Percentiles rank a stretch among this genome's conserved stretches.
phyloP scores from a whole-genome alignment of 1,140 invertebrate species.

The Aphis gossypii region DNA sequence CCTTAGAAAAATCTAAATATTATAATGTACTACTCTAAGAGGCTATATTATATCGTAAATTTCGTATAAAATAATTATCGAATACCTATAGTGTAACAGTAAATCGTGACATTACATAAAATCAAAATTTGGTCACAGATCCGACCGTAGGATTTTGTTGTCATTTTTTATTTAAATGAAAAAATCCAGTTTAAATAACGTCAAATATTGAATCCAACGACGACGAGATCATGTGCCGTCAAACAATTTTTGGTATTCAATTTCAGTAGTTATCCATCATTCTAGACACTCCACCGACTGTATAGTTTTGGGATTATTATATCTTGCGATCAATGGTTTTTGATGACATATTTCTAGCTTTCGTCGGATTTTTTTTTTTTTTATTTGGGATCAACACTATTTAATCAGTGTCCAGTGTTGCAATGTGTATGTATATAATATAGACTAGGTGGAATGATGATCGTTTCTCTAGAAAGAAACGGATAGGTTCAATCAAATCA shows the following conservation, averaged over 20 bases:
- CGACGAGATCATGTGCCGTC: background rate
- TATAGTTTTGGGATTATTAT: background rate
- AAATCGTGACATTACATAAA: background rate
- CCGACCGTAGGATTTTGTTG: background rate
- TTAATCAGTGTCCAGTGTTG: background rate
- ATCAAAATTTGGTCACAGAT: background rate
- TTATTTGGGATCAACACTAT: background rate
- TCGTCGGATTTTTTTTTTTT: background rate
- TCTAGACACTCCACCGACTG: background rate
- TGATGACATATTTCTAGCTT: background rate
- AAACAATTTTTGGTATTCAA: background rate
- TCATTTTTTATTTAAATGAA: background rate
- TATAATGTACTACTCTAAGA: background rate
- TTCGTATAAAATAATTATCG: background rate
- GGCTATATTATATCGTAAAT: background rate
- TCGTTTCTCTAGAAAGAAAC: background rate
- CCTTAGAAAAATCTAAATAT: background rate
- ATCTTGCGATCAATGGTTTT: background rate
- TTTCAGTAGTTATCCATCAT: constrained; percentile 2
- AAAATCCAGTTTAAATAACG: background rate
- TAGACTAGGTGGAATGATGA: background rate
- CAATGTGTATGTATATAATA: background rate
- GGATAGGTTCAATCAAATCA: background rate
- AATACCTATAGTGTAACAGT: background rate
- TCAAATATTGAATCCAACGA: background rate